Base-by-base conservation (phyloP, 2,888 invertebrate species). In the Campopleginae sp. region DNA sequence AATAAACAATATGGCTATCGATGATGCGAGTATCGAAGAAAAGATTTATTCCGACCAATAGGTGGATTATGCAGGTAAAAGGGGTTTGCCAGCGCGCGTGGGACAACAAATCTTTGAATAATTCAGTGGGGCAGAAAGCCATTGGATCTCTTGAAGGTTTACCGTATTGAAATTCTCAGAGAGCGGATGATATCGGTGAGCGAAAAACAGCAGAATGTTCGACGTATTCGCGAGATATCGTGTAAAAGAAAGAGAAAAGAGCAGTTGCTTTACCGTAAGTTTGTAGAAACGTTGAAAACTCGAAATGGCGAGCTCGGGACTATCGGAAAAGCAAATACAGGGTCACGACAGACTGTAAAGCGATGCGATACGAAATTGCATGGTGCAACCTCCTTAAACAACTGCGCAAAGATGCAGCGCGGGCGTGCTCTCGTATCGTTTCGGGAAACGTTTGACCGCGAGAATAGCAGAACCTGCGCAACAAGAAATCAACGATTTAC, bases 401-500 rank as follows among this genome's bases (percentile, higher is more conserved):
- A 61, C 44, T 23, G 17, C 27, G 74, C 72, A 72, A 58, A 27
- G 23, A 23, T 38, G 54, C 19, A 19, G 44, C 42, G 46, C 19
- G 46, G 87, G 78, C 86, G 80, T 85, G 86, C 81, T 88, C 87
- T 19, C 51, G 80, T 88, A 86, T 88, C 88, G 88, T 88, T 89
- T 87, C 54, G 86, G 87, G 88, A 88, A 88, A 82, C 79, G 75
- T 85, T 85, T 76, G 68, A 72, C 51, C 74, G 17, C 42, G 46
- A 19, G 82, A 86, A 86, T 86, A 87, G 87, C 87, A 38, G 19
- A 86, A 86, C 87, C 84, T 87, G 82, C 85, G 87, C 86, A 88
- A 88, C 89, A 86, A 89, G 89, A 89, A 91, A 90, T 88, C 77
- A 84, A 87, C 84, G 89, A 93, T 93, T 92, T 93, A 91, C 92